phyloP scores from a whole-genome alignment of 37 sponge, comb jelly and placozoan genomes.

The Aphrocallistes beatrix region DNA sequence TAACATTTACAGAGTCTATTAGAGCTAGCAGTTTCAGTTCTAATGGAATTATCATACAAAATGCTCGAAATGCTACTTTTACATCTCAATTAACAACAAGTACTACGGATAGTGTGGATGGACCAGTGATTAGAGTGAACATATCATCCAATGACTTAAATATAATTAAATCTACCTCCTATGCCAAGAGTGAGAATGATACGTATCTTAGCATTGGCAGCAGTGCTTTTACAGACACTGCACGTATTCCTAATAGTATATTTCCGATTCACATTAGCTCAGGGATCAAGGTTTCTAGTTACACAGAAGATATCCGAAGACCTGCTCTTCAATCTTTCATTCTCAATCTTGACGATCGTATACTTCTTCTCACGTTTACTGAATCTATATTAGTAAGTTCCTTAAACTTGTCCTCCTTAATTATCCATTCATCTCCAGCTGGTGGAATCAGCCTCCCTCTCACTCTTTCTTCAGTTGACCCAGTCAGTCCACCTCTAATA shows the following conservation, averaged over 20 bases:
- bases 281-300: slow-evolving; percentile 33
- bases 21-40: background rate
- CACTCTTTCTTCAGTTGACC: slow-evolving; percentile 24
- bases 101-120: background rate
- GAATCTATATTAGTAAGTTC: slow-evolving; percentile 53
- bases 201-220: slow-evolving; percentile 51
- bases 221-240: slow-evolving; percentile 40
- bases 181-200: slow-evolving; percentile 15
- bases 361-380: slow-evolving; percentile 41
- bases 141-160: slow-evolving; percentile 9
- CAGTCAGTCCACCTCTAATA: slow-evolving; percentile 21
- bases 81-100: background rate
- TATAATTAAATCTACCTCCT: slow-evolving; percentile 10
- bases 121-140: background rate
- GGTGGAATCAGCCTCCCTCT: slow-evolving; percentile 19
- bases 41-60: slow-evolving; percentile 22
- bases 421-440: slow-evolving; percentile 29
- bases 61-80: background rate
- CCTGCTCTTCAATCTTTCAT: slow-evolving; percentile 39
- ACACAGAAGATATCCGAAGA: slow-evolving; percentile 28
- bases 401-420: slow-evolving; percentile 14
- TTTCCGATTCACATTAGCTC: slow-evolving; percentile 6
- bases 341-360: slow-evolving; percentile 49
- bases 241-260: slow-evolving; percentile 40
- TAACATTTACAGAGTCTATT: slow-evolving; percentile 19